phyloP scores from a whole-genome alignment of 2,797 vertebrate species.

The Enteromius argenteus region DNA sequence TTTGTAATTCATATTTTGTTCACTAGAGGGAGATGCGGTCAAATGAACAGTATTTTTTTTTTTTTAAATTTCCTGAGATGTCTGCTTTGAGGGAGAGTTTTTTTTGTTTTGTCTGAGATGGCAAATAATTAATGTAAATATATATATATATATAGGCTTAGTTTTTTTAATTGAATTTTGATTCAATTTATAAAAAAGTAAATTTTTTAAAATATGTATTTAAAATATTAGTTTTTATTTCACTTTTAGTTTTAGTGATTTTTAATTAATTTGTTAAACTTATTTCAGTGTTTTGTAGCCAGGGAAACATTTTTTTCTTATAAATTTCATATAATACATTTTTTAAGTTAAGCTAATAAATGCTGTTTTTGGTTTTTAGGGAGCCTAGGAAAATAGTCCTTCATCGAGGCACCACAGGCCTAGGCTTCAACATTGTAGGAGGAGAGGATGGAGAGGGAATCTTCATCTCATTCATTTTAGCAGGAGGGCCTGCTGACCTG shows the following conservation, averaged over 20 bases:
- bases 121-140: background rate
- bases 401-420: slow-evolving; percentile 93
- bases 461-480: slow-evolving; percentile 97
- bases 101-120: background rate
- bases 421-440: slow-evolving; percentile 98
- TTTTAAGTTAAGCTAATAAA: background rate
- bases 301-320: too few relatives aligned
- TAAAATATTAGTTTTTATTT: too few relatives aligned
- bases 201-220: too few relatives aligned
- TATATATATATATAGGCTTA: too few relatives aligned
- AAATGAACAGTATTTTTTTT: background rate
- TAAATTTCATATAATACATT: too few relatives aligned
- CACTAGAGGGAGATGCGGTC: slow-evolving; percentile 56
- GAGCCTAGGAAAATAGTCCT: slow-evolving; percentile 94
- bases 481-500: slow-evolving; percentile 95
- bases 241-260: too few relatives aligned
- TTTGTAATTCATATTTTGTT: slow-evolving; percentile 15
- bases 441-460: slow-evolving; percentile 98
- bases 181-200: background rate
- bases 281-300: too few relatives aligned
- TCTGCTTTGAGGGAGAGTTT: too few relatives aligned
- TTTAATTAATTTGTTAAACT: too few relatives aligned
- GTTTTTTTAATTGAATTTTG: background rate
- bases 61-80: background rate
- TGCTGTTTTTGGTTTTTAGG: slow-evolving; percentile 68